A percentile compares a stretch with the other conserved stretches of the same genome.
Evolutionary conservation across 2,113 vertebrate genomes (phyloP).

Genomic region (Gymnobelideus leadbeateri): DNA sequence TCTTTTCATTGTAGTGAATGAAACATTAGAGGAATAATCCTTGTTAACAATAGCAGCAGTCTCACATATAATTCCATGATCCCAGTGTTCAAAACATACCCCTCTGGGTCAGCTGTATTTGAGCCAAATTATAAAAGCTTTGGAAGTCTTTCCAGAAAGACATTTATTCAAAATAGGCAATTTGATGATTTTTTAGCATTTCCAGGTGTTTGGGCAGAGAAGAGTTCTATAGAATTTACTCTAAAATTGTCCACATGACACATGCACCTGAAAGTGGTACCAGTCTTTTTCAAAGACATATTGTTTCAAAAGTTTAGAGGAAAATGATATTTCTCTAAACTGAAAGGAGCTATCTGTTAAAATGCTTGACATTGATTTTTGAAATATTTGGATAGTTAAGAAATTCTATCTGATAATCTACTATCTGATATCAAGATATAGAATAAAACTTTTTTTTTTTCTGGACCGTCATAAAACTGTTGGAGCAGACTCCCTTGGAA

Average conservation of each 20-base stretch:
- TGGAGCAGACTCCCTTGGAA: neutral
- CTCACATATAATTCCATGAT: conserved; percentile 13
- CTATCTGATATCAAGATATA: neutral
- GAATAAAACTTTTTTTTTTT: neutral
- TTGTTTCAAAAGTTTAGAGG: conserved; percentile 31
- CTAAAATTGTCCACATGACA: neutral
- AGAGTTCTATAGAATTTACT: conserved; percentile 54
- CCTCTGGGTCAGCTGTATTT: conserved; percentile 21
- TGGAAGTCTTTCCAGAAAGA: conserved; percentile 66
- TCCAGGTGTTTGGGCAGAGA: conserved; percentile 64
- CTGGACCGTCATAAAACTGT: neutral
- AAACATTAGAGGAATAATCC: neutral
- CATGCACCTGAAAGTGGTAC: neutral
- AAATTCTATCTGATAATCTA: neutral
- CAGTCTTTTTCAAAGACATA: conserved; percentile 5
- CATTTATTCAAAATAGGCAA: conserved; percentile 64
- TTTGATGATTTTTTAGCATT: conserved; percentile 67
- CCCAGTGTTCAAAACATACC: conserved; percentile 63
- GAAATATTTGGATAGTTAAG: neutral
- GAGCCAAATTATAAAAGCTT: conserved; percentile 60
- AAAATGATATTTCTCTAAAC: neutral
- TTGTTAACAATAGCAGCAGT: neutral
- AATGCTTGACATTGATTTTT: neutral
- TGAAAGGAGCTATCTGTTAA: accelerated
- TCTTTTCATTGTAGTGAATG: neutral